phyloP scores from a whole-genome alignment of 2,888 invertebrate genomes.

The Drosophila nr. perissopoda region DNA sequence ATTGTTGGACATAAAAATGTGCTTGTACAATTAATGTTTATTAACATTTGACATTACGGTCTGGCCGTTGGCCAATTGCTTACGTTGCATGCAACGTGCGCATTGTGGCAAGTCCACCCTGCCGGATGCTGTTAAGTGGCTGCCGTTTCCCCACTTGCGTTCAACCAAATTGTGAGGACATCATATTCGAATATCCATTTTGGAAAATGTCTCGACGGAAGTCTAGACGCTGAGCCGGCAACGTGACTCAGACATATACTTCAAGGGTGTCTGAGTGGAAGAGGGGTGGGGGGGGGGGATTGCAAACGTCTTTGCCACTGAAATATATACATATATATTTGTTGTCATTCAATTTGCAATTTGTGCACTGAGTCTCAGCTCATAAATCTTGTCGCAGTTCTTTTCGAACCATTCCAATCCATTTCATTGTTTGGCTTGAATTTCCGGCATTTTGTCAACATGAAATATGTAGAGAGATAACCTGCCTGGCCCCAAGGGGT shows the following conservation, averaged over 20 bases:
- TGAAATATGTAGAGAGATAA: conserved; percentile 13
- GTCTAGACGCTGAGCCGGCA: conserved; percentile 67
- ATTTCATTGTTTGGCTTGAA: conserved; percentile 69
- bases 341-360: conserved; percentile 75
- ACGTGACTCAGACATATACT: conserved; percentile 45
- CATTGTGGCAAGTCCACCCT: conserved; percentile 3
- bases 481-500: background rate
- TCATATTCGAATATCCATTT: conserved; percentile 59
- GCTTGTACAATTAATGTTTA: conserved; percentile 76
- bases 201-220: conserved; percentile 68
- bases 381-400: conserved; percentile 56
- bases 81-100: conserved; percentile 41
- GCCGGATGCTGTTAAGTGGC: conserved; percentile 74
- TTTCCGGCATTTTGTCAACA: conserved; percentile 67
- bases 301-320: conserved; percentile 26
- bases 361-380: conserved; percentile 52
- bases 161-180: conserved; percentile 36
- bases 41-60: conserved; percentile 61
- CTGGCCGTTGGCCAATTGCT: conserved; percentile 54
- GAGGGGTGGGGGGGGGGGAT: background rate
- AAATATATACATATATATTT: conserved; percentile 11
- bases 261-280: conserved; percentile 5
- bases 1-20: conserved; percentile 47
- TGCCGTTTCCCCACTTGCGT: conserved; percentile 13
- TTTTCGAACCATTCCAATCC: background rate